phyloP scores from a whole-genome alignment of 92 coral and sea anemone species.

The Zoanthus sociatus region DNA sequence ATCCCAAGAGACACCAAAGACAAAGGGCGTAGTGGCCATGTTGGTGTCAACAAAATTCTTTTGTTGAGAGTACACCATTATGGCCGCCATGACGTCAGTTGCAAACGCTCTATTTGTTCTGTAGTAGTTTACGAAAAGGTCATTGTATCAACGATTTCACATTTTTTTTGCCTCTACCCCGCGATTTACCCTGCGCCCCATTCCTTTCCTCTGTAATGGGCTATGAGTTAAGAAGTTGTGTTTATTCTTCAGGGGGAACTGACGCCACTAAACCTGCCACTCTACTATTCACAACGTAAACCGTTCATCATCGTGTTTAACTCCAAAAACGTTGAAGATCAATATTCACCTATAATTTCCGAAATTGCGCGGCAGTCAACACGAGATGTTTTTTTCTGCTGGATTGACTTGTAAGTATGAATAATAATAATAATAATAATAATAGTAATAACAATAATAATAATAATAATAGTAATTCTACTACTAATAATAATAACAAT shows the following conservation, averaged over 20 bases:
- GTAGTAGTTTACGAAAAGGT: no score
- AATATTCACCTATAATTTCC: slow-evolving; percentile 67
- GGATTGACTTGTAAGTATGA: slow-evolving; percentile 81
- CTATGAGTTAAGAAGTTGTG: background rate
- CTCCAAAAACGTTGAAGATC: slow-evolving; percentile 61
- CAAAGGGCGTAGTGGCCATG: no score
- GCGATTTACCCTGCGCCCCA: no score
- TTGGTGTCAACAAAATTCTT: no score
- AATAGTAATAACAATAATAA: background rate
- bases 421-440: no score
- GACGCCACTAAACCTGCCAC: slow-evolving; percentile 90
- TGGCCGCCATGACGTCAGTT: no score
- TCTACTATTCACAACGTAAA: slow-evolving; percentile 72
- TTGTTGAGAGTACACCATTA: no score
- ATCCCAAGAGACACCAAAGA: no score
- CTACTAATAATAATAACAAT: no score
- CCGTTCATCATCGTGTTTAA: slow-evolving; percentile 90
- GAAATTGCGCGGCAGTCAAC: slow-evolving; percentile 64
- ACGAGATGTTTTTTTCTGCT: slow-evolving; percentile 55
- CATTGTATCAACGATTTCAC: no score
- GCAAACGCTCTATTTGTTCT: no score
- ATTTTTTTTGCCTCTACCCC: no score
- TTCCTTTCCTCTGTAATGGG: background rate
- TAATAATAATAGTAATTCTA: background rate
- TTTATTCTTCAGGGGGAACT: slow-evolving; percentile 80